These are phyloP conservation scores for Centropristis striata DNA, from an alignment of 2,113 vertebrate genomes.

Conservation along the genomic window DNA sequence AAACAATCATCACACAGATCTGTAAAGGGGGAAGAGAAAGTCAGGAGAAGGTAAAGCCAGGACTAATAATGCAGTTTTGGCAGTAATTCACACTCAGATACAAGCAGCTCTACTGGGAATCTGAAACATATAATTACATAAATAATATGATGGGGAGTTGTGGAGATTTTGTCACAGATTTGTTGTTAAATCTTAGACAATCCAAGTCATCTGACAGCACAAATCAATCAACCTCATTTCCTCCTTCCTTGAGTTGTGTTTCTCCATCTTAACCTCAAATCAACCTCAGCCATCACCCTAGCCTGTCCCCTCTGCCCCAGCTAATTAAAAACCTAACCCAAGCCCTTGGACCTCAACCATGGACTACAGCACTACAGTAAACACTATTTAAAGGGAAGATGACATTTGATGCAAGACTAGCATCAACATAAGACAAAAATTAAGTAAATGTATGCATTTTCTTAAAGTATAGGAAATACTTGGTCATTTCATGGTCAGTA, in stretches of 20 bases:
- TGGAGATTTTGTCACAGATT: constrained; percentile 8
- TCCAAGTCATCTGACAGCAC: background rate
- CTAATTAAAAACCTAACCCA: constrained; percentile 1
- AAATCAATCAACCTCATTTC: background rate
- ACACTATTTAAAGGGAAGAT: background rate
- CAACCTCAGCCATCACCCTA: background rate
- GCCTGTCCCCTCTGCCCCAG: constrained; percentile 5
- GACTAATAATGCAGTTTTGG: background rate
- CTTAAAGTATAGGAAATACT: too few species aligned
- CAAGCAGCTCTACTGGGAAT: background rate
- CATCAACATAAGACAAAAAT: background rate
- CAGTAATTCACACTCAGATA: background rate
- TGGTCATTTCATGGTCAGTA: background rate
- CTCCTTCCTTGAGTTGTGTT: background rate
- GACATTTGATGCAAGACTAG: background rate
- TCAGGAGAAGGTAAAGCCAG: background rate
- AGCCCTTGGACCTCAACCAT: background rate
- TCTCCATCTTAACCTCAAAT: constrained; percentile 8
- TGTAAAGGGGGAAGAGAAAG: background rate
- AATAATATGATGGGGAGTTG: constrained; percentile 13
- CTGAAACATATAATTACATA: background rate
- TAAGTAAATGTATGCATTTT: background rate
- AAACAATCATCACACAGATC: constrained; percentile 23
- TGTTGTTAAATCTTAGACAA: background rate
- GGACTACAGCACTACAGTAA: background rate